These are phyloP conservation scores for Stenichneumon culpator DNA, from an alignment of 2,888 invertebrate genomes.

Conservation along the genomic window DNA sequence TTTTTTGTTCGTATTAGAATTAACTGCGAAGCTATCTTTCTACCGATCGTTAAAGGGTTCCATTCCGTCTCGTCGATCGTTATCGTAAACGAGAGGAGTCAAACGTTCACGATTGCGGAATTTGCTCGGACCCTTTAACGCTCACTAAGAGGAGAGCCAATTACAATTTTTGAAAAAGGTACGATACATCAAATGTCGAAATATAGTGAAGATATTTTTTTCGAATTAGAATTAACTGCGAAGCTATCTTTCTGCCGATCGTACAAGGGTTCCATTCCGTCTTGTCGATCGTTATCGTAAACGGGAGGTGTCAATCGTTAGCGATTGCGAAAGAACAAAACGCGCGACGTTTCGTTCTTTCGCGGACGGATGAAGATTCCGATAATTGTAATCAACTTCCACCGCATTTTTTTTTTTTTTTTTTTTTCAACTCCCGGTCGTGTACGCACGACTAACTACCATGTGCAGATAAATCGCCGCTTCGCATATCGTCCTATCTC, in stretches of 20 bases:
- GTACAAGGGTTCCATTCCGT: background rate
- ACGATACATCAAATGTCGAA: background rate
- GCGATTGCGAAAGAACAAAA: background rate
- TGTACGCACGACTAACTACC: background rate
- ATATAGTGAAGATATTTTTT: background rate
- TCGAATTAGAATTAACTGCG: background rate
- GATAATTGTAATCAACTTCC: slow-evolving; percentile 42
- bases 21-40: too few relatives aligned
- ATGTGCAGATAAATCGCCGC: slow-evolving; percentile 20
- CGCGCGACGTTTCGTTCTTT: background rate
- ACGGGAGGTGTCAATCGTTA: background rate
- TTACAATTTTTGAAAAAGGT: background rate
- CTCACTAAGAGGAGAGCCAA: background rate
- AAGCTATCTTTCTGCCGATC: background rate
- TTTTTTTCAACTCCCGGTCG: slow-evolving; percentile 10
- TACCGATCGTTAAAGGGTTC: too few relatives aligned
- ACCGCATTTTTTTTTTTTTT: slow-evolving; percentile 20
- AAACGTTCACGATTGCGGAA: too few relatives aligned
- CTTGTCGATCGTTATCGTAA: background rate
- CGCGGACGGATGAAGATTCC: background rate
- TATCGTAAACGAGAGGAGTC: too few relatives aligned
- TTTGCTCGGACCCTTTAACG: background rate
- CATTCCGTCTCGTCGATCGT: too few relatives aligned
- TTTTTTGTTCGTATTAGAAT: too few relatives aligned
- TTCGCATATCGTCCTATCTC: slow-evolving; percentile 23